phyloP scores from a whole-genome alignment of 2,113 vertebrate species.

The Mus pahari region DNA sequence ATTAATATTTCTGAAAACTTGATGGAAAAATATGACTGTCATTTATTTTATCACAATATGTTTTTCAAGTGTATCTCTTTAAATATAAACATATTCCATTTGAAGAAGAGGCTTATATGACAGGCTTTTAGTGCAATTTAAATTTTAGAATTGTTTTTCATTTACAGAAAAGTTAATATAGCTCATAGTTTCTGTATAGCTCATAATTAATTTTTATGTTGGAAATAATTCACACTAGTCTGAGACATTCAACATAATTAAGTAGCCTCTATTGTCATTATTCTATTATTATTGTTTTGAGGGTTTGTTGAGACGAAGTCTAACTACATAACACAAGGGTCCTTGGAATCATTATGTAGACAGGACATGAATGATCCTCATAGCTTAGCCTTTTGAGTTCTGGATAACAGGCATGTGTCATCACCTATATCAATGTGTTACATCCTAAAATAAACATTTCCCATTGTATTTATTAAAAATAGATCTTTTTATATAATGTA shows the following conservation, averaged over 20 bases:
- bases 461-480: not conserved
- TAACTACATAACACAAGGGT: not conserved
- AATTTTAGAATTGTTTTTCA: constrained; percentile 17
- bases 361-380: not conserved
- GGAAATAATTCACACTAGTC: too few relatives aligned
- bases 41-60: not conserved
- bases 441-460: not conserved
- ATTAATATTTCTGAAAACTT: not conserved
- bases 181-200: not conserved
- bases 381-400: not conserved
- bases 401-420: not conserved
- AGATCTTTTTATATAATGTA: not conserved
- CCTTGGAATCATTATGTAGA: not conserved
- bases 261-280: too few relatives aligned
- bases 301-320: not conserved
- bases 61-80: not conserved
- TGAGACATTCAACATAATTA: too few relatives aligned
- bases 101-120: not conserved
- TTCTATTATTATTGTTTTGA: not conserved
- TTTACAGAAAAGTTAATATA: not conserved
- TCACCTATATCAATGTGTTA: not conserved
- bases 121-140: not conserved
- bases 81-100: not conserved
- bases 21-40: not conserved
- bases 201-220: not conserved